Evolutionary conservation across 2,888 invertebrate genomes (phyloP), one percentile per base, ranked within the genome.

Genomic region (Cheilosia scutellata): DNA sequence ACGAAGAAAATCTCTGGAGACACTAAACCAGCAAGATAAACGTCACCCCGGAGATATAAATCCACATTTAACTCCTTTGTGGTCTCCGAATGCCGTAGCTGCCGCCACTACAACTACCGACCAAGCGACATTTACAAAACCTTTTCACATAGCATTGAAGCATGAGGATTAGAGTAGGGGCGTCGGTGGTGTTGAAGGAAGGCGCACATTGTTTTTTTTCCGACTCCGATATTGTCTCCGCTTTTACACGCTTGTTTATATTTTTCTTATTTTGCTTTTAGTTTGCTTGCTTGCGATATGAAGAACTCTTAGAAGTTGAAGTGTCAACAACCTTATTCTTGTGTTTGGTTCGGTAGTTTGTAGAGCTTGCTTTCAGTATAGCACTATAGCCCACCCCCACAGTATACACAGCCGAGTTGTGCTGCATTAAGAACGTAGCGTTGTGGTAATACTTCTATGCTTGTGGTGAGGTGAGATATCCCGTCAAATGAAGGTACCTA

Each of bases 241-340:
- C 72, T 58, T 65, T 44, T 49, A 37, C 47, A 47, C 44, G 51
- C 13, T 65, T 53, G 13, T 42, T 66, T 53, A 6, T 53, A 55
- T 40, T 65, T n/a, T 37, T 47, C 40, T 44, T 49, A 40, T 65
- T 66, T 51, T 37, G 57, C 49, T 66, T 60, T 75, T 49, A 33
- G 57, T 65, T 47, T 60, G 53, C 68, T 49, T 65, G 29, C 37
- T 66, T 51, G 58, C 44, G 58, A 68, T 76, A 76, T 68, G 58
- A 76, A 53, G 66, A 76, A 60, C 76, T 76, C 76, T 80, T 68
- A 80, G 75, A 83, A 83, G 83, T 83, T 83, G 55, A 83, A 83
- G 83, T 83, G 83, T 83, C 83, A 83, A 79, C 83, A 83, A 83
- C 83, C 83, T 83, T 49, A 66, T 74, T 74, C 68, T 63, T 72